Base-by-base conservation (phyloP, 2,113 vertebrate species). In the Ophiodon elongatus region DNA sequence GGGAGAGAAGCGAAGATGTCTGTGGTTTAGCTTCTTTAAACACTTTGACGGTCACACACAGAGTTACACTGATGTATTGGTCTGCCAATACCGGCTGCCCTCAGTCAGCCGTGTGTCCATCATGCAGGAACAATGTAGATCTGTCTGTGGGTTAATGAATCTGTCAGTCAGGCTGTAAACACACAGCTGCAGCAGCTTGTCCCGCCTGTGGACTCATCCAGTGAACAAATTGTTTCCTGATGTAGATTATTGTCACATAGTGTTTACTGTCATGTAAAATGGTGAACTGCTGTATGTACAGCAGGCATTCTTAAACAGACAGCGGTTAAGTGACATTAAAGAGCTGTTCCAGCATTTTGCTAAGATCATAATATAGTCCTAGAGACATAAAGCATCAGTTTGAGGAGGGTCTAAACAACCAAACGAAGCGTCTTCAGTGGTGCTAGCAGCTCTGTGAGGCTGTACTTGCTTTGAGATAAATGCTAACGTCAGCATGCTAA, bases 21-120 rank as follows among this genome's bases (percentile, higher is more conserved):
- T 67, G 45, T 66, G 47, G 27, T 31, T 57, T 39, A 8, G 52
- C 33, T 73, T 68, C 65, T 68, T 67, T 47, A 47, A 47, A 68
- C 43, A 75, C 8, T 37, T 6, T 29, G 56, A 80, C 15, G 33
- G 23, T 23, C 15, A 21, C 78, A 25, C 33, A 59, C 13, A 64
- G 17, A n/a, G 23, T 39, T 37, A 39, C 35, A n/a, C 13, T 15
- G 63, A 77, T 56, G 6, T 11, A 65, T 76, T 19, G 25, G 7
- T 2, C 5, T 37, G 39, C 11, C 57, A 1, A 47, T 33, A 25
- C 21, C 41, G 39, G 37, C 19, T 4, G 57, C 45, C 57, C 15
- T 54, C 73, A 54, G 43, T 76, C 60, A 7, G 60, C 33, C 1
- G 33, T 7, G 17, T 29, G 71, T 60, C 50, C 50, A 6, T 37